Evolutionary conservation across 2,113 vertebrate species (phyloP).

Genomic region (Aegotheles bennettii): DNA sequence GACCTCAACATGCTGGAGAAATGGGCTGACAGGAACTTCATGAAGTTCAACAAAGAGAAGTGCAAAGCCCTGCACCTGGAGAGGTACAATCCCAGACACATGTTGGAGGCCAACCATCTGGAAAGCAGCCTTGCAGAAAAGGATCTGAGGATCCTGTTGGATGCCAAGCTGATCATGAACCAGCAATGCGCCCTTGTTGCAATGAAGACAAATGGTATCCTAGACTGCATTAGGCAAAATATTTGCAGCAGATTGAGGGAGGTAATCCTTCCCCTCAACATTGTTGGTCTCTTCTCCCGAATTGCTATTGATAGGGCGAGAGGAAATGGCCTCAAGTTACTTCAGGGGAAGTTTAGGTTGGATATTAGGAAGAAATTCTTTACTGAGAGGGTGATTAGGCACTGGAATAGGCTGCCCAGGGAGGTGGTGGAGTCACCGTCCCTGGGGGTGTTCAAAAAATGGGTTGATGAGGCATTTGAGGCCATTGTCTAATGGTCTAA

Average conservation of each 20-base stretch:
- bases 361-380: no score
- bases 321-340: no score
- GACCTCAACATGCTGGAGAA: background rate
- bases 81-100: background rate
- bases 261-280: background rate
- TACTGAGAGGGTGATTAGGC: no score
- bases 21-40: background rate
- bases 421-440: no score
- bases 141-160: background rate
- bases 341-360: no score
- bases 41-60: no score
- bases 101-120: rapidly evolving
- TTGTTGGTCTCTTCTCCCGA: no score
- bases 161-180: background rate
- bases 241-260: background rate
- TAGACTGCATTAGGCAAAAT: background rate
- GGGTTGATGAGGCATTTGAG: no score
- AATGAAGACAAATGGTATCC: background rate
- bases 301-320: no score
- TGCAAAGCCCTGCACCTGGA: background rate
- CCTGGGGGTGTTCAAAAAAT: no score
- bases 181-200: background rate
- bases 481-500: no score
- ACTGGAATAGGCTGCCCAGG: no score
- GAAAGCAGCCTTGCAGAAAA: background rate